Conservation (phyloP, 1,140 invertebrate genomes). For the Drosophila malerkotliana region DNA sequence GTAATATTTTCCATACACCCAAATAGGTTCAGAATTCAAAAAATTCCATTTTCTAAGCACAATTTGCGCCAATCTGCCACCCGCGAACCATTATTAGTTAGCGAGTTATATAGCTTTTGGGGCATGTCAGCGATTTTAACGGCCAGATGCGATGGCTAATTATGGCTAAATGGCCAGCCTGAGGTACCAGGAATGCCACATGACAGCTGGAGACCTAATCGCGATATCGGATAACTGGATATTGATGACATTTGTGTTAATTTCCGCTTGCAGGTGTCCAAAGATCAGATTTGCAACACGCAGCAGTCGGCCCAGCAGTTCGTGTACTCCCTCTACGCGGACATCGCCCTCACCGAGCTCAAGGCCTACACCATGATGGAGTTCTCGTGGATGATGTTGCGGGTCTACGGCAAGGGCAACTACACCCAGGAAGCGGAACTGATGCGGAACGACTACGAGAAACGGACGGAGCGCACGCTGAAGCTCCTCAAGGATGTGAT, state of each 20-base stretch:
- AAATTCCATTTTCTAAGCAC: neutral
- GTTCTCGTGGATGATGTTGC: conserved; percentile 92
- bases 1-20: neutral
- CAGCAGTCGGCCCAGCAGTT: conserved; percentile 92
- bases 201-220: neutral
- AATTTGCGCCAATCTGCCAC: neutral
- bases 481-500: conserved; percentile 88
- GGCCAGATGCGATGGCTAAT: conserved; percentile 26
- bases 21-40: neutral
- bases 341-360: conserved; percentile 91
- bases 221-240: neutral
- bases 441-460: conserved; percentile 87
- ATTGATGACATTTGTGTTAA: conserved; percentile 18
- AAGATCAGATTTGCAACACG: conserved; percentile 87
- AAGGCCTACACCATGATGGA: conserved; percentile 95
- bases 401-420: conserved; percentile 90
- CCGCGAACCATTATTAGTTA: conserved; percentile 19
- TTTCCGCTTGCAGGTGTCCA: conserved; percentile 85
- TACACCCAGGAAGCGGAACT: conserved; percentile 88
- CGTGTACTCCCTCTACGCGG: conserved; percentile 91
- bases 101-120: conserved; percentile 2
- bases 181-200: neutral
- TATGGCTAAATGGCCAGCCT: conserved; percentile 20
- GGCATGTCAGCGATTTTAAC: conserved; percentile 14
- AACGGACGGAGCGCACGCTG: conserved; percentile 87